Base-by-base conservation (phyloP, 2,113 vertebrate genomes). In the Grallaria varia region DNA sequence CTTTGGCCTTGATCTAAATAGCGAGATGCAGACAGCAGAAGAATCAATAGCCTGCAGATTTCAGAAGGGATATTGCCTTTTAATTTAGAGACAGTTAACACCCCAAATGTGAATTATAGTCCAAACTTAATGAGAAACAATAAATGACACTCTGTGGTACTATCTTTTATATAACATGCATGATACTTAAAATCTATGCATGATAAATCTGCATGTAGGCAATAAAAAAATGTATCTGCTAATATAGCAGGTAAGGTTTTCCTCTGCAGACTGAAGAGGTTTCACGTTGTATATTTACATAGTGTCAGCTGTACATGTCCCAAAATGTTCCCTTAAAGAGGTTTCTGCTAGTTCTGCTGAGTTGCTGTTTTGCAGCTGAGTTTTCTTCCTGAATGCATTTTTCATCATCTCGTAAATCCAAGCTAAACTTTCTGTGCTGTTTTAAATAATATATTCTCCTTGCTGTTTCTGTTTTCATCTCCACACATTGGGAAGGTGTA, bases 321-420 rank as follows among this genome's bases (percentile, higher is more conserved):
- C 49, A 80, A 12, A 58, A 49, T 44, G n/a, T 56, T 83, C 59
- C 33, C 49, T 79, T 60, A 82, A 87, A 60, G 21, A 62, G 16
- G 27, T 42, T 90, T 85, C 59, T 56, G 14, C 68, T 80, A 77
- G 62, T 89, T 92, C 35, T 68, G 27, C 56, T 18, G 35, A 69
- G 31, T 79, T 5, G 10, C 50, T 69, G 35, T 80, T 84, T 22
- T 6, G 49, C 71, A 91, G 67, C 55, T 80, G 35, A 87, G 49
- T 89, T 84, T 89, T 87, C 76, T 80, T 88, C 42, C 44, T 87
- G 74, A 89, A 58, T 69, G 63, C 47, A 10, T 93, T 93, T 93
- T 91, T 83, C n/a, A 53, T 66, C 12, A 50, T 83, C 85, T 83
- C 33, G 40, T 67, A 80, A 83, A 94, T 33, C 31, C 68, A 80